These are phyloP conservation scores for Sylvietta virens DNA, from an alignment of 2,113 vertebrate species.

Conservation along the genomic window DNA sequence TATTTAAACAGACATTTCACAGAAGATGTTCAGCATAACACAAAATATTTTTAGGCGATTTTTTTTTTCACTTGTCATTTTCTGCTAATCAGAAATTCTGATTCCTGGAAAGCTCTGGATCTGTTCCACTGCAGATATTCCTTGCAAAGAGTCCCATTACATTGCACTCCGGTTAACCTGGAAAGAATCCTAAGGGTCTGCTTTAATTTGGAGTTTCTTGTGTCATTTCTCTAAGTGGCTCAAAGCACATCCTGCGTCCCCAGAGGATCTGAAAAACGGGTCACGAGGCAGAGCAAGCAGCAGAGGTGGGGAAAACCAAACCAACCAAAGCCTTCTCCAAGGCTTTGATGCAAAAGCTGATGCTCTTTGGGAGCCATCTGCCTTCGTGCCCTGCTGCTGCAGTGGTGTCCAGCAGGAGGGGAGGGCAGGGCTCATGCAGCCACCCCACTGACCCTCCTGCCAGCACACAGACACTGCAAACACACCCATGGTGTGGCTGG, in stretches of 20 bases:
- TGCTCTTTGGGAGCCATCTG: constrained; percentile 7
- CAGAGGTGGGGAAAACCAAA: not conserved
- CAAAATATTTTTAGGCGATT: not conserved
- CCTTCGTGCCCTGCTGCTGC: not conserved
- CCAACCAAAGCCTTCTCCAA: not conserved
- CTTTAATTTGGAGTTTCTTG: not conserved
- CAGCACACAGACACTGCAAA: not conserved
- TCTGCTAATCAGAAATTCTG: not conserved
- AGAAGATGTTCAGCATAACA: not conserved
- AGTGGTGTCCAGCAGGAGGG: not conserved
- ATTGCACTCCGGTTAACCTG: not conserved
- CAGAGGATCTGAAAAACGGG: not conserved
- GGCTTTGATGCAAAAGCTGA: not conserved
- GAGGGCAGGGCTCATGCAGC: not conserved
- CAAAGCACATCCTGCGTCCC: not conserved
- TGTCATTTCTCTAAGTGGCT: not conserved
- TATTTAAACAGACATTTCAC: not conserved
- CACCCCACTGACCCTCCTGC: not conserved
- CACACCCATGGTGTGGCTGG: rapidly evolving
- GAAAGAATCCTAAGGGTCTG: not conserved
- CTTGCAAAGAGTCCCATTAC: not conserved
- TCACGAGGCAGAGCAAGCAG: not conserved
- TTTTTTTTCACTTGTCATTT: not conserved
- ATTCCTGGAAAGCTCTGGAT: not conserved
- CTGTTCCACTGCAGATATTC: not conserved